These are phyloP conservation scores for Hypocryptadius cinnamomeus DNA, from an alignment of 2,113 vertebrate genomes.

Conservation along the genomic window DNA sequence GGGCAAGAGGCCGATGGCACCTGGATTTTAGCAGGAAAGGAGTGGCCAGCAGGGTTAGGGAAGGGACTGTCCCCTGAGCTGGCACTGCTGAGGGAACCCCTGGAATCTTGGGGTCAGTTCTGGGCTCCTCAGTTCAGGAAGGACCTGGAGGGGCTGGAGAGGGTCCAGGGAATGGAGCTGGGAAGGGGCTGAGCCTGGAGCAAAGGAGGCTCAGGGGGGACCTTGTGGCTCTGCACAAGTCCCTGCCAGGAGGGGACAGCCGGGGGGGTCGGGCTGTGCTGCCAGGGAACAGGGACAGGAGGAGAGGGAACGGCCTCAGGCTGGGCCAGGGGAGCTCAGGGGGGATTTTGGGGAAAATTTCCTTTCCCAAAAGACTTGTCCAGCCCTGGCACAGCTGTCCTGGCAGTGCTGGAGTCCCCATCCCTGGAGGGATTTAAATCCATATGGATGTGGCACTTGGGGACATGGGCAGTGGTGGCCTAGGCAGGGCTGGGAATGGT, in stretches of 20 bases:
- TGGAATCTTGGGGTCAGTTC: not conserved
- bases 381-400: not conserved
- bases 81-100: not conserved
- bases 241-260: not conserved
- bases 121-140: not conserved
- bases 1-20: not conserved
- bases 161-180: not conserved
- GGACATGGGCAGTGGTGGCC: fast-evolving
- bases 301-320: not conserved
- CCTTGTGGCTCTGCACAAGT: not conserved
- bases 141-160: not conserved
- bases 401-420: fast-evolving
- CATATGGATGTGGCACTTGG: not conserved
- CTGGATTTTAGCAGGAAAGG: not conserved
- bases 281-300: not conserved
- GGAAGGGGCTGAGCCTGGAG: not conserved
- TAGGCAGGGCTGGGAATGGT: not conserved
- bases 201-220: not conserved
- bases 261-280: not conserved
- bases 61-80: not conserved
- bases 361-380: fast-evolving
- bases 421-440: not conserved
- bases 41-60: not conserved
- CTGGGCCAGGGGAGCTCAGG: not conserved
- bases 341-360: fast-evolving